These are phyloP conservation scores for Prosapia bicincta DNA, from an alignment of 2,888 invertebrate genomes.

Conservation along the genomic window DNA sequence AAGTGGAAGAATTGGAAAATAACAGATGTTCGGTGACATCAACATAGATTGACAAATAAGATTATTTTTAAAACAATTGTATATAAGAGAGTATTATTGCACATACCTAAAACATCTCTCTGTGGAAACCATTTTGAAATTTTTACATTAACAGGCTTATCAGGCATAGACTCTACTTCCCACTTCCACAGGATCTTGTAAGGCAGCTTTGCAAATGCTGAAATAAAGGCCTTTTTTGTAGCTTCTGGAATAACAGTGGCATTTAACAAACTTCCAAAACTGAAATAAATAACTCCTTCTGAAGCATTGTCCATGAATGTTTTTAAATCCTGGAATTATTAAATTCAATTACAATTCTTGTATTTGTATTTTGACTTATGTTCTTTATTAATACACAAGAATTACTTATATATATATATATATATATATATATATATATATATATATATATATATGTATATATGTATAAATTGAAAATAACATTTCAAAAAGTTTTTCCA, in stretches of 20 bases:
- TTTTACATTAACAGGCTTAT: not conserved
- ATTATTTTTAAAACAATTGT: not conserved
- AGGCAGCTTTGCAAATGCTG: not conserved
- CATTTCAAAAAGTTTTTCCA: too few relatives aligned
- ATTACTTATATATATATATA: too few relatives aligned
- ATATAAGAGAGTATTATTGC: not conserved
- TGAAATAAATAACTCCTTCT: too few relatives aligned
- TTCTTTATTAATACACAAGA: too few relatives aligned
- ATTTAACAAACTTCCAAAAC: not conserved
- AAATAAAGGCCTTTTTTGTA: not conserved
- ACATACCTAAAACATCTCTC: not conserved
- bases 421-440: too few relatives aligned
- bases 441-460: too few relatives aligned
- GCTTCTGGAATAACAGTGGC: not conserved
- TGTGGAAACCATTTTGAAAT: too few relatives aligned
- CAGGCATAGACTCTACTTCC: not conserved
- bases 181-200: not conserved
- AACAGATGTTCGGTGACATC: too few relatives aligned
- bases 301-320: constrained; percentile 4
- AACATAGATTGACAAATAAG: not conserved
- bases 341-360: too few relatives aligned
- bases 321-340: constrained; percentile 3
- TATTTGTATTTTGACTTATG: too few relatives aligned
- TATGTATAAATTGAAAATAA: too few relatives aligned
- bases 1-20: too few relatives aligned